These are phyloP conservation scores for Acrocephalus kingi DNA, from an alignment of 2,113 vertebrate genomes.

Conservation along the genomic window DNA sequence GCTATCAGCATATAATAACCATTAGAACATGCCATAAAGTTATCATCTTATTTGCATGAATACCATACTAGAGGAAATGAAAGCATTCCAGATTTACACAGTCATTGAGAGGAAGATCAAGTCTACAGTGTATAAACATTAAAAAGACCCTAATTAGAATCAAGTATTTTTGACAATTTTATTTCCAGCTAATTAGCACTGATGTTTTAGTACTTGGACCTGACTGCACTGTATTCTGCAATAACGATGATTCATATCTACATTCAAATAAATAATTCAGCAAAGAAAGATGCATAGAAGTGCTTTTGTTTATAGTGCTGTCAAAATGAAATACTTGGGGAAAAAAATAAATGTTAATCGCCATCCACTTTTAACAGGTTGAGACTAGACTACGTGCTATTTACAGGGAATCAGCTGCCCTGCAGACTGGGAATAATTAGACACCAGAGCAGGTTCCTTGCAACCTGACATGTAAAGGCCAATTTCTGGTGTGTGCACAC, in stretches of 20 bases:
- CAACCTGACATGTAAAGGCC: not conserved
- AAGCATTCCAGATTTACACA: constrained; percentile 25
- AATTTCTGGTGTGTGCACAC: not conserved
- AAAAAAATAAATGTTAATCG: not conserved
- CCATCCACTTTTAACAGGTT: not conserved
- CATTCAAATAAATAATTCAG: constrained; percentile 61
- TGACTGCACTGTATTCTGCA: not conserved
- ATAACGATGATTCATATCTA: constrained; percentile 45
- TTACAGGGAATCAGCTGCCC: not conserved
- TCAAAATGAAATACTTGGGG: not conserved
- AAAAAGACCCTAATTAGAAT: constrained; percentile 55
- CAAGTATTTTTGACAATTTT: constrained; percentile 62
- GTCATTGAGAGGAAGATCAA: constrained; percentile 13
- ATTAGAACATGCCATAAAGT: not conserved
- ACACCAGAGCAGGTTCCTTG: not conserved
- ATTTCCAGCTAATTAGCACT: constrained; percentile 70
- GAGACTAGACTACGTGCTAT: not conserved
- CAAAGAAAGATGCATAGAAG: constrained; percentile 13
- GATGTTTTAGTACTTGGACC: constrained; percentile 33
- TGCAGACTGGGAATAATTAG: not conserved
- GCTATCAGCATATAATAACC: not conserved
- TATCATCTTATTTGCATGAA: not conserved
- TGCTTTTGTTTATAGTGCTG: constrained; percentile 36
- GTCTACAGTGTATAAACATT: constrained; percentile 19
- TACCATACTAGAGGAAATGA: not conserved